Conservation (phyloP, 2,113 vertebrate genomes). For the Muntiacus muntjak region DNA sequence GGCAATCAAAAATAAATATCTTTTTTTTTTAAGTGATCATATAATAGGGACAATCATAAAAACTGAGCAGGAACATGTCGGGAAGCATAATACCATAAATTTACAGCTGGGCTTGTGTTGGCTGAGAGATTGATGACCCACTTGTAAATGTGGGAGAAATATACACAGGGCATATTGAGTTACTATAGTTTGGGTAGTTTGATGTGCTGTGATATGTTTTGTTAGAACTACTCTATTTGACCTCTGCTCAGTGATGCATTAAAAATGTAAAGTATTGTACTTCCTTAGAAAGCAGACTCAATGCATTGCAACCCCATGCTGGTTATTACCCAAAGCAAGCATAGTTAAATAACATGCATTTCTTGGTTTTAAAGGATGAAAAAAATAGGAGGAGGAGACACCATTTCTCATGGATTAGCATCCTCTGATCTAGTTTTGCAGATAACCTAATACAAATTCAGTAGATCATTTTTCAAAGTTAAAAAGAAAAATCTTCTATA, state of each 20-base stretch:
- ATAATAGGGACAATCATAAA: neutral
- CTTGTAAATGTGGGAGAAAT: conserved; percentile 12
- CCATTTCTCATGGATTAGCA: conserved; percentile 47
- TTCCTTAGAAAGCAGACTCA: conserved; percentile 58
- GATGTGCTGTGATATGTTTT: neutral
- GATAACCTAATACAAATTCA: conserved; percentile 26
- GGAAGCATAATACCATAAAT: conserved; percentile 3
- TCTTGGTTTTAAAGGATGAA: conserved; percentile 51
- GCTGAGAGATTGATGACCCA: conserved; percentile 28
- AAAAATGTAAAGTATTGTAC: conserved; percentile 42
- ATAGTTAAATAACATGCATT: conserved; percentile 49
- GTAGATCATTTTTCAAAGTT: neutral
- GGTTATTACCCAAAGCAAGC: conserved; percentile 36
- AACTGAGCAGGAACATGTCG: neutral
- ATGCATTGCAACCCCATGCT: conserved; percentile 49
- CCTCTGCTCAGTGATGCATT: conserved; percentile 49
- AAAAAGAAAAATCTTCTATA: conserved; percentile 5
- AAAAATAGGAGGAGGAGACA: conserved; percentile 32
- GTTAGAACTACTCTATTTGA: conserved; percentile 46
- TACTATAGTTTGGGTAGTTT: conserved; percentile 25
- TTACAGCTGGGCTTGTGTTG: neutral
- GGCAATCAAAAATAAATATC: conserved; percentile 28
- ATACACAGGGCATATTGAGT: conserved; percentile 34
- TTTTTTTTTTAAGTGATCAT: neutral
- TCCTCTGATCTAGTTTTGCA: conserved; percentile 38